Percentiles rank a stretch among this genome's conserved stretches.
Evolutionary conservation across 2,888 invertebrate species (phyloP).

Genomic region (Charanyca ferruginea): DNA sequence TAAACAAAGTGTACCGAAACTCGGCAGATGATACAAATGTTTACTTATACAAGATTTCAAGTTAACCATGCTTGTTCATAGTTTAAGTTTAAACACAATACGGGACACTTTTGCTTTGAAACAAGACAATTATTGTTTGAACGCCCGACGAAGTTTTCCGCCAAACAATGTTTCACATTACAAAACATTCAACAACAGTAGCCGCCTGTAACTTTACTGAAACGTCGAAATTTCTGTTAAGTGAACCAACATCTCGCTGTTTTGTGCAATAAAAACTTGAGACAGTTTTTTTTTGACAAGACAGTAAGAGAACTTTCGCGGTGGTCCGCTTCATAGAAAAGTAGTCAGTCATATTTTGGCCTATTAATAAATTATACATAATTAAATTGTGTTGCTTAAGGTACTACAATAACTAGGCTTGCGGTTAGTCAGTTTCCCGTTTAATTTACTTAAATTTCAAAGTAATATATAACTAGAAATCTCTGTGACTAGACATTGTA

Average conservation of each 20-base stretch:
- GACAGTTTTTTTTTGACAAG: constrained; percentile 14
- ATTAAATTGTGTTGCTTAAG: not conserved
- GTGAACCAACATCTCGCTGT: constrained; percentile 25
- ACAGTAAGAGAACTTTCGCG: constrained; percentile 5
- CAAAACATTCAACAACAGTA: constrained; percentile 76
- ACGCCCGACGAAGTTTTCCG: constrained; percentile 76
- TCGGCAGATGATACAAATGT: constrained; percentile 24
- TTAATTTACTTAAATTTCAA: not conserved
- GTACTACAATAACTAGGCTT: not conserved
- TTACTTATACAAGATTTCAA: constrained; percentile 35
- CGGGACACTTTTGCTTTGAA: constrained; percentile 69
- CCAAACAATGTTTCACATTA: constrained; percentile 80
- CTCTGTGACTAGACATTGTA: not conserved
- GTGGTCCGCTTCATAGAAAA: not conserved
- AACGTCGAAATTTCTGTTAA: constrained; percentile 53
- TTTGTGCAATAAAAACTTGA: constrained; percentile 26
- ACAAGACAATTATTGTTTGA: constrained; percentile 75
- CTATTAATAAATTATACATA: too few species aligned
- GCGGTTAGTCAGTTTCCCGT: not conserved
- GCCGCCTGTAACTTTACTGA: constrained; percentile 49
- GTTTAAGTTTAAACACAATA: constrained; percentile 46
- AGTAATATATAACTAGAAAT: not conserved
- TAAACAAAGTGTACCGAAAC: constrained; percentile 45
- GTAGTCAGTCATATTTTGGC: not conserved
- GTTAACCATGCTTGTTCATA: constrained; percentile 38